Base-by-base conservation (phyloP, 1,140 invertebrate genomes). In the Meteorus sp. region DNA sequence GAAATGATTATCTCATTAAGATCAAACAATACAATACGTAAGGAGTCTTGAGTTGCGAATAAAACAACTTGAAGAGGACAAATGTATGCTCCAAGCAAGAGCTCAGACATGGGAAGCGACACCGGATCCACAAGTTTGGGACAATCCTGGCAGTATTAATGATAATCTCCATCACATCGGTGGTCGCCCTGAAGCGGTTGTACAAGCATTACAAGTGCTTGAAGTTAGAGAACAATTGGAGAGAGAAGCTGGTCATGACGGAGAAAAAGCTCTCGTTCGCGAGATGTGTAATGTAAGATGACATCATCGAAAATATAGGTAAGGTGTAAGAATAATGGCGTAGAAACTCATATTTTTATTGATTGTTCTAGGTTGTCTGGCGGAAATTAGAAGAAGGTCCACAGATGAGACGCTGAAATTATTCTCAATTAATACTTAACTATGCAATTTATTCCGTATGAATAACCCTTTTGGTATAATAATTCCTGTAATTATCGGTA, bases 241-340 rank as follows among this genome's bases (percentile, higher is more conserved):
- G 71, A 84, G 88, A 45, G 86, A 87, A 43, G 84, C 88, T 63
- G 87, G 95, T 73, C 93, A 93, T 69, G 90, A 95, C 63, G 89
- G 91, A 5, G 94, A 97, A 75, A 95, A 95, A 74, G 94, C 94
- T 8, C 84, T 98, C 50, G 91, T 97, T 20, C 84, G 93, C 64
- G 94, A 97, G 81, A 97, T 98, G 94, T 97, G 94, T 80, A 97
- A 97, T 82, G 94, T 97, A 82, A 83, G 29, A 11, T 6, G 6
- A 33, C 6, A 11, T 33, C 29, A 33, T 11, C 29, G 29, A 11
- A 6, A 6, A 11, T 33, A 33, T 33, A 33, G 11, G 29, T 11
- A 33, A 33, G 11, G 29, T 33, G 29, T 6, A 11, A 33, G 29
- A 33, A 33, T 33, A 6, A 33, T 11, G 6, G 29, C 6, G 29